A percentile compares a stretch with the other conserved stretches of the same genome.
phyloP scores from a whole-genome alignment of 2,113 vertebrate species.

The Varanus komodoensis region DNA sequence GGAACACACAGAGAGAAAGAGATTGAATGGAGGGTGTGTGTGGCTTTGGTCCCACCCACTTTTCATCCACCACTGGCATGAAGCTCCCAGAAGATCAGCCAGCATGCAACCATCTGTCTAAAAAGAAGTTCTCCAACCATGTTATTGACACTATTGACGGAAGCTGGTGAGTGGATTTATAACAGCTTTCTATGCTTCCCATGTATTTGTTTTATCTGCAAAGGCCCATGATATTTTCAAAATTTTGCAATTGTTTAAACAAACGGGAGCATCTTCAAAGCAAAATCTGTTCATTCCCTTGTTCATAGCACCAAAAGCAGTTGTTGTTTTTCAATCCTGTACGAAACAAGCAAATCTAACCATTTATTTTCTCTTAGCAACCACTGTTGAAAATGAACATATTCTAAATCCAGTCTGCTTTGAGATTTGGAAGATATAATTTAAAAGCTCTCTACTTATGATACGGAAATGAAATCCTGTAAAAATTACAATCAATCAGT shows the following conservation, averaged over 20 bases:
- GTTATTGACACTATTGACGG: not conserved
- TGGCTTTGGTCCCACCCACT: too few species aligned
- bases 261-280: not conserved
- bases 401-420: not conserved
- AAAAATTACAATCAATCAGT: constrained; percentile 12
- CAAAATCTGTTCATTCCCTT: not conserved
- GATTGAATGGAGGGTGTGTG: too few species aligned
- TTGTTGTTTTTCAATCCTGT: not conserved
- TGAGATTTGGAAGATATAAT: not conserved
- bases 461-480: not conserved
- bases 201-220: not conserved
- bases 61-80: too few species aligned
- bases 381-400: not conserved
- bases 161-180: not conserved
- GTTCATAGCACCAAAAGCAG: not conserved
- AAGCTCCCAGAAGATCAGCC: too few species aligned
- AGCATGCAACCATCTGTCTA: too few species aligned
- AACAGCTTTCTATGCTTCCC: not conserved
- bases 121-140: not conserved
- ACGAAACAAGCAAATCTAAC: not conserved
- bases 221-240: not conserved
- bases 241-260: not conserved
- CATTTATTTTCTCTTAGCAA: not conserved
- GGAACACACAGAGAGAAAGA: too few species aligned
- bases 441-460: not conserved